Base-by-base conservation (phyloP, 1,140 invertebrate genomes). In the Zaprionus davidi region DNA sequence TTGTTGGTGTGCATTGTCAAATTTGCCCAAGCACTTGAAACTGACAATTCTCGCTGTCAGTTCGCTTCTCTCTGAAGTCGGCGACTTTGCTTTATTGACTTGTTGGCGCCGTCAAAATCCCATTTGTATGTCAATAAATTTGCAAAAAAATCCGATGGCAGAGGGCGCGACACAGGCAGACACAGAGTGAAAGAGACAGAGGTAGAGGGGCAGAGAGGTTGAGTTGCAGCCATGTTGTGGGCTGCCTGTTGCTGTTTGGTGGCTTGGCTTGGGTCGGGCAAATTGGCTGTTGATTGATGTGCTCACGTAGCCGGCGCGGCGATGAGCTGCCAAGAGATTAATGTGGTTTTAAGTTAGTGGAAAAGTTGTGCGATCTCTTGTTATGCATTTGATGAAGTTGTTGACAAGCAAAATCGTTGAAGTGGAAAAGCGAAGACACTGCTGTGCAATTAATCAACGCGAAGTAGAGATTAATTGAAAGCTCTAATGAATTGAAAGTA, bases 81-180 rank as follows among this genome's bases (percentile, higher is more conserved):
- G 44, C 83, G 85, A 90, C 82, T 90, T 83, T 73, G 85, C 86
- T 90, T 88, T 90, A 90, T 90, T 90, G 85, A 90, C 85, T 90
- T 81, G 60, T 88, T 82, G 71, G 74, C 79, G 71, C 76, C 79
- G 73, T 90, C 85, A 80, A 82, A 90, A 90, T 85, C 86, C 86
- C 86, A 90, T 90, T 90, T 90, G 86, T 90, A 76, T 90, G 82
- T 90, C 85, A 85, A 90, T 90, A 90, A 85, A 90, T 82, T 82
- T 76, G 86, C 86, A 69, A 76, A 82, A 82, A 73, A 79, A 79
- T 31, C 38, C 13, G 5, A 36, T 13, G 65, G 15, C 26, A 69
- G 49, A 69, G 46, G 65, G 71, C 58, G 26, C 53, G 28, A 53
- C 26, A 17, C 63, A 12, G 49, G n/a, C 38, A 24, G 66, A 36